Conservation (phyloP, 2,113 vertebrate species). For the Chrysochloris asiatica region DNA sequence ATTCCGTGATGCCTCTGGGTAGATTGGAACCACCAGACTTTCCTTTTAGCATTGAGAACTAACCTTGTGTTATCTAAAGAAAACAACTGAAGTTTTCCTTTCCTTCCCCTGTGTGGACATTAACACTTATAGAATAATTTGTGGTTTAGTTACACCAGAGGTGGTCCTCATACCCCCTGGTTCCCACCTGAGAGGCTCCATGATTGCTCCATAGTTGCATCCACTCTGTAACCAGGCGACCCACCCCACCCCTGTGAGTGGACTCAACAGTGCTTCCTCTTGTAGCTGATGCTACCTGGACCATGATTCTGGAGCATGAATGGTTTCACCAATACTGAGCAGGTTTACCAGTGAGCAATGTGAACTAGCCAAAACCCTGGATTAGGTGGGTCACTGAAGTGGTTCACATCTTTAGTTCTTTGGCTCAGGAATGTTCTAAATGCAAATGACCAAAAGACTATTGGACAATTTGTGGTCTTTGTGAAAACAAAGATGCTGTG, state of each 20-base stretch:
- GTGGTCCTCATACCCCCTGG: background rate
- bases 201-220: background rate
- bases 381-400: background rate
- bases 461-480: background rate
- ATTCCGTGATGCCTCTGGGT: background rate
- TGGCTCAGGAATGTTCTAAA: background rate
- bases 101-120: rapidly evolving
- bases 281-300: rapidly evolving
- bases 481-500: background rate
- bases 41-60: background rate
- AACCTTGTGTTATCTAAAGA: background rate
- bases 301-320: rapidly evolving
- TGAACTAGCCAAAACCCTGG: background rate
- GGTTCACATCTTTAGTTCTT: background rate
- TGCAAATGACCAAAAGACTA: background rate
- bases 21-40: background rate
- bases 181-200: rapidly evolving
- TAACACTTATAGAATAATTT: too few relatives aligned
- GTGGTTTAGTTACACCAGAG: background rate
- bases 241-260: rapidly evolving
- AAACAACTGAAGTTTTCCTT: background rate
- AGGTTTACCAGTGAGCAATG: rapidly evolving
- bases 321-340: background rate
- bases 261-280: too few relatives aligned
- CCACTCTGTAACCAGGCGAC: background rate